A percentile compares a stretch with the other conserved stretches of the same genome.
phyloP scores from a whole-genome alignment of 2,888 invertebrate genomes.

The Tinea trinotella region DNA sequence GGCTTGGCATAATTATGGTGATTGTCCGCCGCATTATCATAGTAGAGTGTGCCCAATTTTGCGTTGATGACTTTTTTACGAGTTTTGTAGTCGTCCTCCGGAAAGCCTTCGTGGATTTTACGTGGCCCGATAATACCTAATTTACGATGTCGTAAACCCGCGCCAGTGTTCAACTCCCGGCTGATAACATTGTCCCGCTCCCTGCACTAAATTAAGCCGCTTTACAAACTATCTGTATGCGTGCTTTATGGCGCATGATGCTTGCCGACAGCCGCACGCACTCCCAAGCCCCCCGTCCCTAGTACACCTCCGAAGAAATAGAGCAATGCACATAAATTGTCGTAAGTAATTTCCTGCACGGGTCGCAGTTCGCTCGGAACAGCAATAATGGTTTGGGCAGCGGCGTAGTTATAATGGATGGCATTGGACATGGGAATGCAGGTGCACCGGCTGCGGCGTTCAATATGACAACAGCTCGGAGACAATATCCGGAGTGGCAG shows the following conservation, averaged over 20 bases:
- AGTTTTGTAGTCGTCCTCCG: slow-evolving; percentile 46
- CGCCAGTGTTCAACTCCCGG: slow-evolving; percentile 23
- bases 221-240: slow-evolving; percentile 23
- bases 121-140: slow-evolving; percentile 33
- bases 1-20: slow-evolving; percentile 41
- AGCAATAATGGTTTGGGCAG: not conserved
- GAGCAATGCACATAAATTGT: not conserved
- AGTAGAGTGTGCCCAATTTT: slow-evolving; percentile 63
- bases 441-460: not conserved
- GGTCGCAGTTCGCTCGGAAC: not conserved
- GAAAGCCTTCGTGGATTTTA: slow-evolving; percentile 21
- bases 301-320: not conserved
- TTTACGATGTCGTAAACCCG: slow-evolving; percentile 54
- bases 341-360: not conserved
- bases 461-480: slow-evolving; percentile 13
- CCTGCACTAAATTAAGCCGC: slow-evolving; percentile 24
- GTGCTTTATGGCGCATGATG: slow-evolving; percentile 23
- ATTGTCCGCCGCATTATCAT: slow-evolving; percentile 56
- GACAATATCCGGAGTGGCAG: slow-evolving; percentile 15
- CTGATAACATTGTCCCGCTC: slow-evolving; percentile 30
- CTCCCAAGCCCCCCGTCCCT: not conserved
- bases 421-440: slow-evolving; percentile 7
- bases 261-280: slow-evolving; percentile 17
- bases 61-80: slow-evolving; percentile 66
- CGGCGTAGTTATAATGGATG: not conserved